These are phyloP conservation scores for Corythornis vintsioides DNA, from an alignment of 2,113 vertebrate species.

Conservation along the genomic window DNA sequence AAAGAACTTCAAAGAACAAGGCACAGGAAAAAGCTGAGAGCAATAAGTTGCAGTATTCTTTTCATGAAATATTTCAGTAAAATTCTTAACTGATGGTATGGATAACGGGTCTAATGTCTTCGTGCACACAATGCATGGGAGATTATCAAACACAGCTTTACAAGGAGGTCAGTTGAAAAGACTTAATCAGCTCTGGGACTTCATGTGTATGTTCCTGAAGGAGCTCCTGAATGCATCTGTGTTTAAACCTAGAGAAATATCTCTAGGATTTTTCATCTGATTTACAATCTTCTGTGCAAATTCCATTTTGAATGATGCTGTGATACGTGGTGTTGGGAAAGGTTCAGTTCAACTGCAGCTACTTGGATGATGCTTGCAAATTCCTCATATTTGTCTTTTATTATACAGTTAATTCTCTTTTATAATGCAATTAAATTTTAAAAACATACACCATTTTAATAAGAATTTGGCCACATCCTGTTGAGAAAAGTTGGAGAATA, in stretches of 20 bases:
- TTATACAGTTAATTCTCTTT: background rate
- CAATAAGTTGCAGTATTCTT: constrained; percentile 18
- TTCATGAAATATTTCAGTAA: background rate
- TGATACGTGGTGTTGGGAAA: background rate
- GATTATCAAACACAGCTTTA: background rate
- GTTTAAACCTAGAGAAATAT: background rate
- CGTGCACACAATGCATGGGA: background rate
- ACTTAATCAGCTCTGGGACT: background rate
- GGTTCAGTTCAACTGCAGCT: background rate
- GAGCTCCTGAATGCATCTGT: background rate
- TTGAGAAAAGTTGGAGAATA: background rate
- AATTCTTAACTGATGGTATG: background rate
- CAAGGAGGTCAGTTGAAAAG: background rate
- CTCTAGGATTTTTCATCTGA: background rate
- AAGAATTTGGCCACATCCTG: background rate
- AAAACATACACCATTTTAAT: background rate
- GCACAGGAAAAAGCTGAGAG: background rate
- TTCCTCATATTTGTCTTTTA: background rate
- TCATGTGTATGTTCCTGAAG: background rate
- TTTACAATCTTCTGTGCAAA: background rate
- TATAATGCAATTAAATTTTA: background rate
- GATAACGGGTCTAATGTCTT: background rate
- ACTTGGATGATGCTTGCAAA: background rate
- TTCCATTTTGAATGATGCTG: background rate
- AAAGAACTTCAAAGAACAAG: background rate